Evolutionary conservation across 23 tunicate species (phyloP).

Genomic region (Halocynthia aurantium): DNA sequence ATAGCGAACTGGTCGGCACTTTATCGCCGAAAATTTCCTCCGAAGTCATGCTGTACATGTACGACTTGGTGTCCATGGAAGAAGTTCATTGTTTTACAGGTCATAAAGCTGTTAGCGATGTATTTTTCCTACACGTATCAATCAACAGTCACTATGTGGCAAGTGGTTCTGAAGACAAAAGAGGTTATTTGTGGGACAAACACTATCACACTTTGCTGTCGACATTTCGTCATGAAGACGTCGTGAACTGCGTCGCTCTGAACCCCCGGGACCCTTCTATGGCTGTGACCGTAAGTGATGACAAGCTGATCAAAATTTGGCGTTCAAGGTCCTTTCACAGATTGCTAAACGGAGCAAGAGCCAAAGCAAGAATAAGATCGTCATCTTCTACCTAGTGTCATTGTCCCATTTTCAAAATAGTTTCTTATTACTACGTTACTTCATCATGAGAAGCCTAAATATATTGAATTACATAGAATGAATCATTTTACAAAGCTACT

Average conservation of each 20-base stretch:
- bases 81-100: slow-evolving; percentile 32
- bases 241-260: slow-evolving; percentile 78
- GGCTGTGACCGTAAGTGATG: slow-evolving; percentile 84
- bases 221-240: slow-evolving; percentile 44
- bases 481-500: too few species aligned
- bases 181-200: slow-evolving; percentile 74
- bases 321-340: slow-evolving; percentile 65
- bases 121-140: slow-evolving; percentile 52
- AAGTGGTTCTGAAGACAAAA: slow-evolving; percentile 70
- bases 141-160: slow-evolving; percentile 57
- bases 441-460: too few species aligned
- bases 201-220: slow-evolving; percentile 32
- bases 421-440: too few species aligned
- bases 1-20: slow-evolving; percentile 2
- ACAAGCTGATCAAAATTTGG: slow-evolving; percentile 70
- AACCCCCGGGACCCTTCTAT: slow-evolving; percentile 85
- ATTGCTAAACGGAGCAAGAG: slow-evolving; percentile 56
- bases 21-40: slow-evolving; percentile 26
- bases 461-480: too few species aligned
- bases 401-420: too few species aligned
- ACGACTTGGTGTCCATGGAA: slow-evolving; percentile 59
- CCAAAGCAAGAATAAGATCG: slow-evolving; percentile 38
- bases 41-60: slow-evolving; percentile 28
- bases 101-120: slow-evolving; percentile 50
- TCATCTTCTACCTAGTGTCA: neutral